A percentile compares a stretch with the other conserved stretches of the same genome.
phyloP scores from a whole-genome alignment of 2,797 vertebrate genomes.

The Macropus fuliginosus region DNA sequence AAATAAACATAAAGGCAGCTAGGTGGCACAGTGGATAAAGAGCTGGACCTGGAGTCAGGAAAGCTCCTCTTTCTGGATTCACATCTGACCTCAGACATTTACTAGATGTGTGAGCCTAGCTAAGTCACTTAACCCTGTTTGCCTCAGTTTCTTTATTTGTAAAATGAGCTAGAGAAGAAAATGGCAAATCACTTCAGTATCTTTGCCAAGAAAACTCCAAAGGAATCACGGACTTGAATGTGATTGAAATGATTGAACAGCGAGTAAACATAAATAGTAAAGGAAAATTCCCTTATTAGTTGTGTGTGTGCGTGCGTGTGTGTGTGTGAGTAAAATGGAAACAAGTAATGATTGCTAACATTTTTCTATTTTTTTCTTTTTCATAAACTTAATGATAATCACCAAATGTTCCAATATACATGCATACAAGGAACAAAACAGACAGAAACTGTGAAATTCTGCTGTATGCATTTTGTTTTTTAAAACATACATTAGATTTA shows the following conservation, averaged over 20 bases:
- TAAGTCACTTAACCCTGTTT: neutral
- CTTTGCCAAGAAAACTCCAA: neutral
- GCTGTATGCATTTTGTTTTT: neutral
- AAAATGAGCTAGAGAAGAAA: neutral
- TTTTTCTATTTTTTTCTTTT: neutral
- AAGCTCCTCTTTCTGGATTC: neutral
- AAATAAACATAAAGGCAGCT: neutral
- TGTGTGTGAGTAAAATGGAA: neutral
- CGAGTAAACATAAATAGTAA: neutral
- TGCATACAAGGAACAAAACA: neutral
- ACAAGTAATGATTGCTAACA: slow-evolving; percentile 23
- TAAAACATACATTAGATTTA: neutral
- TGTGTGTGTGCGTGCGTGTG: neutral
- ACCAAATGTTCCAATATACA: neutral
- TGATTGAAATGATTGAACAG: neutral
- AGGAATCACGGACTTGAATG: neutral
- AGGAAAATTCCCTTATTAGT: neutral
- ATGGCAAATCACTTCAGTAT: neutral
- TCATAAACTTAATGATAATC: neutral
- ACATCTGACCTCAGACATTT: neutral
- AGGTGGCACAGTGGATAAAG: neutral
- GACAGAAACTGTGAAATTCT: neutral
- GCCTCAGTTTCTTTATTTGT: neutral
- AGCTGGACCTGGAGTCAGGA: neutral
- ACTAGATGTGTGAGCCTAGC: neutral